Percentiles rank a stretch among this genome's conserved stretches.
These are phyloP conservation scores for Phalacrocorax pelagicus DNA, from an alignment of 2,113 vertebrate genomes.

Conservation along the genomic window DNA sequence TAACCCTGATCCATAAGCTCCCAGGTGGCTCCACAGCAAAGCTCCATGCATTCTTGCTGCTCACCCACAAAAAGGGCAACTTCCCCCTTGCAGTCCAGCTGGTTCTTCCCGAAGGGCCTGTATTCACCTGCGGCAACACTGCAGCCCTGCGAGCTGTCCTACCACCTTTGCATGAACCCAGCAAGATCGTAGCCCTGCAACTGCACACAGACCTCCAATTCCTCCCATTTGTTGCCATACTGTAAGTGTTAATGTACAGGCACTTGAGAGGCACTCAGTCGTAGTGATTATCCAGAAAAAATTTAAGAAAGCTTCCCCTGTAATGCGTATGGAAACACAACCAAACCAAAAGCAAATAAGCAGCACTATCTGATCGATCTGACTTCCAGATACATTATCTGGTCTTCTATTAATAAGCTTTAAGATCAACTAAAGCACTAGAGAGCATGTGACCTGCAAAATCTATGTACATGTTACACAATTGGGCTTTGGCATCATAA, in stretches of 20 bases:
- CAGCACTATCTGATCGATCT: not conserved
- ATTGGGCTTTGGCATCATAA: not conserved
- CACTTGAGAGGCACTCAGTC: not conserved
- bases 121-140: not conserved
- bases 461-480: not conserved
- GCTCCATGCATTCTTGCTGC: not conserved
- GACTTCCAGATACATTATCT: not conserved
- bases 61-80: not conserved
- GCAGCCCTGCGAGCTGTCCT: not conserved
- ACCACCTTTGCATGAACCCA: not conserved
- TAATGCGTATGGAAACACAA: not conserved
- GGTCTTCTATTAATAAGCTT: not conserved
- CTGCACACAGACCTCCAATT: not conserved
- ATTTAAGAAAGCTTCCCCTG: not conserved
- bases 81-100: not conserved
- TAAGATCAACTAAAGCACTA: not conserved
- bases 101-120: constrained; percentile 17
- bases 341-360: not conserved
- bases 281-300: not conserved
- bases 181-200: not conserved
- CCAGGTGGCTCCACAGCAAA: not conserved
- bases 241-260: not conserved
- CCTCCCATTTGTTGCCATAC: not conserved
- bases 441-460: not conserved
- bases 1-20: not conserved